Conservation (phyloP, 1,140 invertebrate genomes). For the Drosophila melanogaster region DNA sequence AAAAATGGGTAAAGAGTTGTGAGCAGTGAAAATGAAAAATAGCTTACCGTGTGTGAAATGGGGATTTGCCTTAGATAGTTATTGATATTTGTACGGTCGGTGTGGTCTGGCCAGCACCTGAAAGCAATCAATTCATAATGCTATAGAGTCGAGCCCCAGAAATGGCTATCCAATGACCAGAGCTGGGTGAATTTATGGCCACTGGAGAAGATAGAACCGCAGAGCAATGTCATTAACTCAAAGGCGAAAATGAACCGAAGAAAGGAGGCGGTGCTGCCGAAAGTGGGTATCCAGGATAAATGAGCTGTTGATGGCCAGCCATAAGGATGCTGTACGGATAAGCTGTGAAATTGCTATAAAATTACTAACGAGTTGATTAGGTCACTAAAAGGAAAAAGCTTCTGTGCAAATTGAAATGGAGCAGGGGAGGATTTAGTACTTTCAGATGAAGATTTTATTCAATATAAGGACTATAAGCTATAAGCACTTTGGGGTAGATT, state of each 20-base stretch:
- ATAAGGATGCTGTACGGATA: slow-evolving; percentile 28
- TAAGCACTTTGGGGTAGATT: background rate
- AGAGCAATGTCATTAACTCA: slow-evolving; percentile 64
- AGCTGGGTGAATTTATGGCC: slow-evolving; percentile 63
- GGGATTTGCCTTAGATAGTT: slow-evolving; percentile 59
- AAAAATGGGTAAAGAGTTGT: slow-evolving; percentile 18
- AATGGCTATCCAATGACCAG: slow-evolving; percentile 38
- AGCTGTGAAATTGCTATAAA: slow-evolving; percentile 56
- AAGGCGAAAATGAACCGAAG: slow-evolving; percentile 49
- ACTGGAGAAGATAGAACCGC: slow-evolving; percentile 33
- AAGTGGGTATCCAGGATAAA: slow-evolving; percentile 20
- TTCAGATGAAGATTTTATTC: background rate
- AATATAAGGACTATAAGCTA: background rate
- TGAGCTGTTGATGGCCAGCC: slow-evolving; percentile 42
- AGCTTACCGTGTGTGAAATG: slow-evolving; percentile 39
- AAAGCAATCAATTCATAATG: slow-evolving; percentile 78
- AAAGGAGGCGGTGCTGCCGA: background rate
- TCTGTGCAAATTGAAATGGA: slow-evolving; percentile 17
- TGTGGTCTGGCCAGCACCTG: slow-evolving; percentile 43
- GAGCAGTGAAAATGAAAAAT: slow-evolving; percentile 72
- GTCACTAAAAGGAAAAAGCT: slow-evolving; percentile 25
- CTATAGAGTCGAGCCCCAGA: slow-evolving; percentile 17
- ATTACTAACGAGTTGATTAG: slow-evolving; percentile 55
- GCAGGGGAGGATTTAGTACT: background rate
- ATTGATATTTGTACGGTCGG: slow-evolving; percentile 63